A percentile compares a stretch with the other conserved stretches of the same genome.
Conservation (phyloP, 2,113 vertebrate genomes). For the Nettapus auritus region DNA sequence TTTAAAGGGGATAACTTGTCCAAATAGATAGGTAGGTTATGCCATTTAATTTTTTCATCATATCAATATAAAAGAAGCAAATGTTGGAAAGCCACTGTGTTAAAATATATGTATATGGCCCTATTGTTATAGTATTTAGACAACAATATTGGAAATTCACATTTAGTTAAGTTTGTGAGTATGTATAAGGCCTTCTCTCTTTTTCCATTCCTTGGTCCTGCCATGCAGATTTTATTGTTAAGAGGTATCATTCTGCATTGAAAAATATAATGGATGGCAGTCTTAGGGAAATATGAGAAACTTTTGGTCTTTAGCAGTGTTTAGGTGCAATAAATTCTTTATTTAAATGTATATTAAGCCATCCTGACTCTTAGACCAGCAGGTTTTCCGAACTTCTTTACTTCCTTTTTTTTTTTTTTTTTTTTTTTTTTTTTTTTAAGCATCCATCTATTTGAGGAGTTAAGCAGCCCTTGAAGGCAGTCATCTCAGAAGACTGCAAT, state of each 20-base stretch:
- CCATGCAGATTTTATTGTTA: background rate
- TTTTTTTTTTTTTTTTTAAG: background rate
- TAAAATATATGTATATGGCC: background rate
- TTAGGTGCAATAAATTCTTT: background rate
- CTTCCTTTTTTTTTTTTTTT: background rate
- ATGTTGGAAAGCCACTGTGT: background rate
- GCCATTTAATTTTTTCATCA: background rate
- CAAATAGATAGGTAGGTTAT: background rate
- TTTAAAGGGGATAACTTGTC: background rate
- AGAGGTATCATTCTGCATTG: background rate
- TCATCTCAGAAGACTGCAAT: background rate
- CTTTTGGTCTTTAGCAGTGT: background rate
- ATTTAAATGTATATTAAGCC: background rate
- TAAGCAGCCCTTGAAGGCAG: background rate
- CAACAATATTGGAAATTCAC: background rate
- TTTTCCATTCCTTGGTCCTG: background rate
- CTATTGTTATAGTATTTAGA: background rate
- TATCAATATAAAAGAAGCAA: background rate
- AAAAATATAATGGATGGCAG: background rate
- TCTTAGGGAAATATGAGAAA: background rate
- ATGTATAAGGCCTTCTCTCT: fast-evolving
- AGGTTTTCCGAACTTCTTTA: background rate
- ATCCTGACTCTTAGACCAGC: background rate
- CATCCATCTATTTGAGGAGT: fast-evolving
- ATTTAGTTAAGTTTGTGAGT: background rate